These are phyloP conservation scores for Meloidogyne floridensis DNA, from an alignment of 1,140 invertebrate genomes.

Conservation along the genomic window DNA sequence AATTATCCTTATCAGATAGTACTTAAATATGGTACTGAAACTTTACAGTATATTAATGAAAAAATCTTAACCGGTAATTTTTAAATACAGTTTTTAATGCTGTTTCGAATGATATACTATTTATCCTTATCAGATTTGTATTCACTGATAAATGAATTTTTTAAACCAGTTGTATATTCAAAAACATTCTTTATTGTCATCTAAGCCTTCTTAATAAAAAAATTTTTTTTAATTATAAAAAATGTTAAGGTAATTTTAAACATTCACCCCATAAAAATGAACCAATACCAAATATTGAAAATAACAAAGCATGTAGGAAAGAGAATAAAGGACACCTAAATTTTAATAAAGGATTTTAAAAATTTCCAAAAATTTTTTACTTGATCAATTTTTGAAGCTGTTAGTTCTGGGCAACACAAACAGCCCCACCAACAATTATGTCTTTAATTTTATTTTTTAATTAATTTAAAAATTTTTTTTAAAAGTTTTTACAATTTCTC, in stretches of 20 bases:
- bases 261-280: constrained; percentile 62
- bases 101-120: no score
- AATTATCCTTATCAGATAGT: no score
- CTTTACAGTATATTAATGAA: no score
- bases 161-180: not conserved
- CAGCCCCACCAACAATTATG: not conserved
- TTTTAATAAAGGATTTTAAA: not conserved
- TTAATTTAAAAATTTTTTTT: constrained; percentile 25
- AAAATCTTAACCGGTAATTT: no score
- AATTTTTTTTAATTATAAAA: not conserved
- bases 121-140: no score
- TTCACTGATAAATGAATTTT: no score
- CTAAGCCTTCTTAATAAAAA: constrained; percentile 12
- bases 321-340: constrained; percentile 54
- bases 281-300: constrained; percentile 66
- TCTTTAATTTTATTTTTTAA: constrained; percentile 36
- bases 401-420: not conserved
- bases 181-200: not conserved
- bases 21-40: no score
- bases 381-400: not conserved
- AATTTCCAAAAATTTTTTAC: not conserved
- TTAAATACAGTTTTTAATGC: no score
- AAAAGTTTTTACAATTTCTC: not conserved
- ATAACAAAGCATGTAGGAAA: constrained; percentile 58
- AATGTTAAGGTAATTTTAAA: not conserved